Evolutionary conservation across 2,888 invertebrate genomes (phyloP).

Genomic region (Oligia fasciuncula): DNA sequence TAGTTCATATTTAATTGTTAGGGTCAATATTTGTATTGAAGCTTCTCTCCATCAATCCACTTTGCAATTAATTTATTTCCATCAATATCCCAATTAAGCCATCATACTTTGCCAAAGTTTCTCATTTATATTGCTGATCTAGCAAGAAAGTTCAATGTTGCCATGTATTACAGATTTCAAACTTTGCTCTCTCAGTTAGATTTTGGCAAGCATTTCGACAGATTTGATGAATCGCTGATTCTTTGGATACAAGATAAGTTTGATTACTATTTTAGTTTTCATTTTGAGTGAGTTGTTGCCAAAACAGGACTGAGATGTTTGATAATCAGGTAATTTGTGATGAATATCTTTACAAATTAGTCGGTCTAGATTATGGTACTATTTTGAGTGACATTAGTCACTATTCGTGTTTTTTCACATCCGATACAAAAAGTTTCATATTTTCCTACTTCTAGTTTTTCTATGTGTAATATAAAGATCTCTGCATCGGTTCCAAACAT

Average conservation of each 20-base stretch:
- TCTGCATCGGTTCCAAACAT: neutral
- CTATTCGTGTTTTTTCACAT: neutral
- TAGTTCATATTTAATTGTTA: neutral
- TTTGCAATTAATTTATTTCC: conserved; percentile 17
- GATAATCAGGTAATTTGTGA: neutral
- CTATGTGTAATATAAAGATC: neutral
- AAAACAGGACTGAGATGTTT: conserved; percentile 17
- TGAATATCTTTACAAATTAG: conserved; percentile 14
- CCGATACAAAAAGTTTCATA: neutral
- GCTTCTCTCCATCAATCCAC: neutral
- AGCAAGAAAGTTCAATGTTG: conserved; percentile 49
- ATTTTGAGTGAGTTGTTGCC: conserved; percentile 28
- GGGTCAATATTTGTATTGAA: neutral
- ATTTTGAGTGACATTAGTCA: neutral
- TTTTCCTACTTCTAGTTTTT: neutral
- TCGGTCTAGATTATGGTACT: neutral
- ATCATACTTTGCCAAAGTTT: conserved; percentile 47
- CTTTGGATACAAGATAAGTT: conserved; percentile 50
- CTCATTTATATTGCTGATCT: conserved; percentile 50
- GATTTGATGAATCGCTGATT: conserved; percentile 64
- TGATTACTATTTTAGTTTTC: conserved; percentile 56
- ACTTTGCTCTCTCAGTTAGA: conserved; percentile 53
- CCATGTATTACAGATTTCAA: conserved; percentile 56
- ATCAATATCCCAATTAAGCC: conserved; percentile 36
- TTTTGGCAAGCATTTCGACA: conserved; percentile 60